Conservation (phyloP, 2,113 vertebrate genomes). For the Thinocorus orbignyianus region DNA sequence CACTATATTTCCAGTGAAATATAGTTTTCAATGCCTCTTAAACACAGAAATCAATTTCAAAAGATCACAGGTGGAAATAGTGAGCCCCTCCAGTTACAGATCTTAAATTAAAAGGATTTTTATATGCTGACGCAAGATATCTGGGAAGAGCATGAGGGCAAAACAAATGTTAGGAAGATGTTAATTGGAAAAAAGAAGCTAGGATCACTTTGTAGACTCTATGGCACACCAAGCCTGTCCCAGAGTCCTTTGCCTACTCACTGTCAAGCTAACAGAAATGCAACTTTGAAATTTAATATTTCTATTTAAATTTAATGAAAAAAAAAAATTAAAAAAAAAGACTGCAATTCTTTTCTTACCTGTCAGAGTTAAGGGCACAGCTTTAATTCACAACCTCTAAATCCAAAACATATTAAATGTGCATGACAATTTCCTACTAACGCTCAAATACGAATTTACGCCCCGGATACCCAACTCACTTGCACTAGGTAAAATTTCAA, state of each 20-base stretch:
- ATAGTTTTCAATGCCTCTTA: not conserved
- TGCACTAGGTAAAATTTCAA: not conserved
- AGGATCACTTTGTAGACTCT: not conserved
- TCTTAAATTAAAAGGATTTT: constrained; percentile 20
- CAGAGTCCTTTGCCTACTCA: not conserved
- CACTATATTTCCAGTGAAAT: not conserved
- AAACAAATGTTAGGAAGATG: not conserved
- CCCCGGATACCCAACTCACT: not conserved
- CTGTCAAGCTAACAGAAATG: not conserved
- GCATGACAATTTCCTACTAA: not conserved
- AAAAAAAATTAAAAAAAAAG: not conserved
- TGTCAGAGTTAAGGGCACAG: not conserved
- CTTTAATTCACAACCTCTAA: not conserved
- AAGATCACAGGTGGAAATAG: not conserved
- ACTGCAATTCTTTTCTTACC: not conserved
- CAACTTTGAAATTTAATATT: not conserved
- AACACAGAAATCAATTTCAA: constrained; percentile 1
- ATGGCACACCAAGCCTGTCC: not conserved
- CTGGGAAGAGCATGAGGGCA: not conserved
- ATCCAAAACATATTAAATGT: not conserved
- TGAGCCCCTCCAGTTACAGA: not conserved
- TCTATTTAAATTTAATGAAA: not conserved
- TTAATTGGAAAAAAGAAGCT: not conserved
- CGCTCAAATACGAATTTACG: not conserved
- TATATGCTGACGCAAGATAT: not conserved